These are phyloP conservation scores for Aphidius colemani DNA, from an alignment of 2,888 invertebrate species.

Conservation along the genomic window DNA sequence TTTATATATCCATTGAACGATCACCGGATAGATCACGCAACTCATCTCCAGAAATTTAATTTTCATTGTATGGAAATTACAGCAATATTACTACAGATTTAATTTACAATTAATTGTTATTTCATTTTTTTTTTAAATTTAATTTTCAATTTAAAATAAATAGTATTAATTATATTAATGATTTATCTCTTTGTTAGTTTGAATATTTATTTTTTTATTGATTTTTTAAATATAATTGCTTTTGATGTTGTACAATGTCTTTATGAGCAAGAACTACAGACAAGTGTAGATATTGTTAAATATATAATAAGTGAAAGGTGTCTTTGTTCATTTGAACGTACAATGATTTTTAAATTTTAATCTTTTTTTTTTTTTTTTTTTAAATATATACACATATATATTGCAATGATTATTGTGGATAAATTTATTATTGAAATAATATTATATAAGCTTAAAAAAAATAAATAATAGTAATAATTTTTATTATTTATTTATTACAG, in stretches of 20 bases:
- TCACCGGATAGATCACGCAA: conserved; percentile 28
- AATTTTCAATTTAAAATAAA: conserved; percentile 1
- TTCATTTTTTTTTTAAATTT: conserved; percentile 4
- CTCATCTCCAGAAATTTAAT: conserved; percentile 20
- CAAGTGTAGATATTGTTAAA: background rate
- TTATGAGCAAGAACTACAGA: too few relatives aligned
- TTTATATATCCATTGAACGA: conserved; percentile 3
- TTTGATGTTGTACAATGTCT: too few relatives aligned
- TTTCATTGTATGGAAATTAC: conserved; percentile 29
- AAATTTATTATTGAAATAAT: background rate
- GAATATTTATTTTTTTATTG: too few relatives aligned
- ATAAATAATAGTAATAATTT: background rate
- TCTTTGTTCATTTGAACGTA: background rate
- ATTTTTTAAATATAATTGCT: too few relatives aligned
- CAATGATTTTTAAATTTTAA: conserved; percentile 1
- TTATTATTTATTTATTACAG: conserved; percentile 42
- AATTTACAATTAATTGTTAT: conserved; percentile 16
- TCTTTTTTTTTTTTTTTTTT: conserved; percentile 3
- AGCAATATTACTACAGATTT: background rate
- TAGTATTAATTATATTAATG: too few relatives aligned
- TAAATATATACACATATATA: background rate
- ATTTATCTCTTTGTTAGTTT: too few relatives aligned
- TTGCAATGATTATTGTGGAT: background rate
- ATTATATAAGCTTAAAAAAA: background rate
- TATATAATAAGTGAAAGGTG: conserved; percentile 45